Evolutionary conservation across 1,140 invertebrate genomes (phyloP).

Genomic region (Lanistes nyassanus): DNA sequence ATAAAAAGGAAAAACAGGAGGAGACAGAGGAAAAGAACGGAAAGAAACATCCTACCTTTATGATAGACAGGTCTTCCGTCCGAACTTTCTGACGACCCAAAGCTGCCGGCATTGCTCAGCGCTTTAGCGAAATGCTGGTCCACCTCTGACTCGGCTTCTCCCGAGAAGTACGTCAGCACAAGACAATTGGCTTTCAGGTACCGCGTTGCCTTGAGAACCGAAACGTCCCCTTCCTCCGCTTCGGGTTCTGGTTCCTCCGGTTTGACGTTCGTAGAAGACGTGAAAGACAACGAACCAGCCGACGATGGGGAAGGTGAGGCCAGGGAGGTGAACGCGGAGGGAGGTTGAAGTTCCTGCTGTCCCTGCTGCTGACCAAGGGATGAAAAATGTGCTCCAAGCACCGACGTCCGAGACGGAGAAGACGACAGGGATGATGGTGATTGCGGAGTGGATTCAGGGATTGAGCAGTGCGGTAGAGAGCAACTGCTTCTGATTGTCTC

Average conservation of each 20-base stretch:
- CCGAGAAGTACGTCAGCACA: slow-evolving; percentile 92
- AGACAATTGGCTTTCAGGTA: slow-evolving; percentile 95
- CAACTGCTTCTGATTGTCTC: no score
- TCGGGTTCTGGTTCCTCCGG: slow-evolving; percentile 15
- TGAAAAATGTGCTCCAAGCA: no score
- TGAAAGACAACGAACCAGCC: slow-evolving; percentile 11
- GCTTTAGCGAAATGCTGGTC: slow-evolving; percentile 95
- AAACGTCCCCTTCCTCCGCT: slow-evolving; percentile 55
- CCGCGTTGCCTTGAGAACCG: slow-evolving; percentile 74
- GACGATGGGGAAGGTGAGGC: no score
- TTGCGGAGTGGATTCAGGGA: neutral
- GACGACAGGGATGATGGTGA: neutral
- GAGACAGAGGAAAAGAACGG: neutral
- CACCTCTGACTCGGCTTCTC: slow-evolving; percentile 89
- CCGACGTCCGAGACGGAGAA: neutral
- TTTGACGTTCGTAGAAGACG: neutral
- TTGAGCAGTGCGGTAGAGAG: neutral
- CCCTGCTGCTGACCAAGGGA: no score
- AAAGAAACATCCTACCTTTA: neutral
- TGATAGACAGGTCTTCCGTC: neutral
- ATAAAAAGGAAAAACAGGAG: neutral
- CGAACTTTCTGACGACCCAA: neutral
- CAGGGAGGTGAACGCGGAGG: no score
- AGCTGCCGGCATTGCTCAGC: slow-evolving; percentile 70
- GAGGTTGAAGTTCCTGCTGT: no score